phyloP scores from a whole-genome alignment of 1,140 invertebrate species.

The Bombus pascuorum region DNA sequence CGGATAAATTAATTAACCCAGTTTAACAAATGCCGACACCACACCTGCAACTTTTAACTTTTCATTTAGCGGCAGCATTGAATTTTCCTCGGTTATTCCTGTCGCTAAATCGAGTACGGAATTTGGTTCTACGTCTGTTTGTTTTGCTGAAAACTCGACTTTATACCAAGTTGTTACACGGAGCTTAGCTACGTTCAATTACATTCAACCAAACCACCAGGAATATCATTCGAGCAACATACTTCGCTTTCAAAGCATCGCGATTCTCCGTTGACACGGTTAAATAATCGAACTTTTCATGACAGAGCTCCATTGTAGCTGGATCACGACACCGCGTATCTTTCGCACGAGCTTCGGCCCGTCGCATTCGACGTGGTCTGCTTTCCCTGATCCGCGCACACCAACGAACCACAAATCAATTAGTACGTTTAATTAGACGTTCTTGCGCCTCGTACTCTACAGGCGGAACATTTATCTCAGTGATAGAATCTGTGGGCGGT shows the following conservation, averaged over 20 bases:
- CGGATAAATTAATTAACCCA: slow-evolving; percentile 6
- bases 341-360: not conserved
- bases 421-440: slow-evolving; percentile 10
- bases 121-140: not conserved
- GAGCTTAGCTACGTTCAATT: not conserved
- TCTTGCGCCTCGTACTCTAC: not conserved
- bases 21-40: slow-evolving; percentile 6
- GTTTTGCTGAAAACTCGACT: not conserved
- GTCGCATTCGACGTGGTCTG: not conserved
- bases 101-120: not conserved
- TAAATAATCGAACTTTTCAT: not conserved
- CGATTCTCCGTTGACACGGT: not conserved
- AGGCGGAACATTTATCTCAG: not conserved
- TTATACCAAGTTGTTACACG: not conserved
- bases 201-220: not conserved
- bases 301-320: not conserved
- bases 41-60: not conserved
- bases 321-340: not conserved
- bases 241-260: not conserved
- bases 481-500: not conserved
- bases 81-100: not conserved
- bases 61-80: not conserved
- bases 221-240: not conserved
- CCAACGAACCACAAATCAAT: slow-evolving; percentile 8
- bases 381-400: not conserved